Percentiles rank a stretch among this genome's conserved stretches.
phyloP scores from a whole-genome alignment of 1,140 invertebrate genomes.

The Phthorimaea operculella region DNA sequence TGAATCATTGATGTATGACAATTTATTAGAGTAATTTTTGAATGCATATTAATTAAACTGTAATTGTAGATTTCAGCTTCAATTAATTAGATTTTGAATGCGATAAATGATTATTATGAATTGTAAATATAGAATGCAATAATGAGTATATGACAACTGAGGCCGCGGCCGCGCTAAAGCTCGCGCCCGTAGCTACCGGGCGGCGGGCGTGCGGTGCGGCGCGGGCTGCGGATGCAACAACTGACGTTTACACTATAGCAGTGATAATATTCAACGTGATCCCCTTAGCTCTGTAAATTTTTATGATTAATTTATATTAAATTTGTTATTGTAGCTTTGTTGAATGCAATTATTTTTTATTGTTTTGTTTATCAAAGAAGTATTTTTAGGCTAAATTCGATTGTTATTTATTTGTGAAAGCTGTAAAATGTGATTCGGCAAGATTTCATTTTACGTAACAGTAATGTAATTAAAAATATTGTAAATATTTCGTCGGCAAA shows the following conservation, averaged over 20 bases:
- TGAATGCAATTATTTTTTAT: slow-evolving; percentile 67
- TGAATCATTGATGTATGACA: slow-evolving; percentile 38
- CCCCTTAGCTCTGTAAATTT: slow-evolving; percentile 58
- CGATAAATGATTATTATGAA: slow-evolving; percentile 22
- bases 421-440: slow-evolving; percentile 58
- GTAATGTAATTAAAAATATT: slow-evolving; percentile 36
- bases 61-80: not conserved
- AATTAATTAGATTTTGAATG: slow-evolving; percentile 30
- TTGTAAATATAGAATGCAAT: slow-evolving; percentile 8
- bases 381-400: slow-evolving; percentile 65
- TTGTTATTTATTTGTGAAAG: slow-evolving; percentile 66
- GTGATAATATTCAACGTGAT: slow-evolving; percentile 61
- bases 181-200: not conserved
- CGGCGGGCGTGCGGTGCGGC: too few species aligned
- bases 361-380: slow-evolving; percentile 66
- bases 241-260: slow-evolving; percentile 34
- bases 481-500: slow-evolving; percentile 52
- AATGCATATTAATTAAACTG: slow-evolving; percentile 9
- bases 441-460: slow-evolving; percentile 31
- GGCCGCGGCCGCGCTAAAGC: not conserved
- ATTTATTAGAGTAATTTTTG: slow-evolving; percentile 15
- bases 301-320: slow-evolving; percentile 67
- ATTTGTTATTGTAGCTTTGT: slow-evolving; percentile 68
- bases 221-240: slow-evolving; percentile 6
- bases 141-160: not conserved